Evolutionary conservation across 2,113 vertebrate genomes (phyloP), one percentile per base, ranked within the genome.

Genomic region (Oryzias javanicus): DNA sequence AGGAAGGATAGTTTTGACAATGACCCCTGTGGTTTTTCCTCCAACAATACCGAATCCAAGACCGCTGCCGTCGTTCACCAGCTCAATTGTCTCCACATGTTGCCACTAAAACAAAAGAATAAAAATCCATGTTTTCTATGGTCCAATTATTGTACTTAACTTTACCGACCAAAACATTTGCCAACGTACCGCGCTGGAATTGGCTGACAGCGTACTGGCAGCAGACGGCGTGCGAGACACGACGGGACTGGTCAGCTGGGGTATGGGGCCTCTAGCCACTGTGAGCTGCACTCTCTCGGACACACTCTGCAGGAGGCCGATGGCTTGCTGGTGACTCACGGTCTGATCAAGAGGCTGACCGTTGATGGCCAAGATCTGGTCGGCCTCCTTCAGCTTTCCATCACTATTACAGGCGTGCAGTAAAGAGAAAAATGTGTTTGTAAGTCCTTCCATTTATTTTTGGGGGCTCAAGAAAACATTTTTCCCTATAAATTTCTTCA

Each of bases 11-110:
- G 96, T 98, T 86, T 97, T 98, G 51, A 98, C 96, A 29, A 98
- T 94, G 19, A 98, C 96, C 1, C 96, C 96, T 2, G 94, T 95
- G 66, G 93, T 92, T 80, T 94, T 98, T 79, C 95, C 96, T 79
- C 96, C 96, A 4, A 98, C 93, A 42, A 98, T 98, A 53, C 96
- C 96, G 72, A 98, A 98, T 53, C 96, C 96, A 19, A 98, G 89
- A 52, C 96, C 96, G 0, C 94, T 96, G 6, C 96, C 96, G 49
- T 98, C 96, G 0, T 98, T 98, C 60, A 96, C 93, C 86, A 98
- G 68, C 57, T 98, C 95, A 57, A 98, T 94, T 4, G 93, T 94
- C 79, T 98, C 96, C 65, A 98, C 89, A 1, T 96, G 94, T 70
- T 96, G 94, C 95, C 93, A 95, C 69, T 95, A 89, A 58, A 47